Percentiles rank a stretch among this genome's conserved stretches.
Conservation (phyloP, 2,113 vertebrate species). For the Notothenia rossii region DNA sequence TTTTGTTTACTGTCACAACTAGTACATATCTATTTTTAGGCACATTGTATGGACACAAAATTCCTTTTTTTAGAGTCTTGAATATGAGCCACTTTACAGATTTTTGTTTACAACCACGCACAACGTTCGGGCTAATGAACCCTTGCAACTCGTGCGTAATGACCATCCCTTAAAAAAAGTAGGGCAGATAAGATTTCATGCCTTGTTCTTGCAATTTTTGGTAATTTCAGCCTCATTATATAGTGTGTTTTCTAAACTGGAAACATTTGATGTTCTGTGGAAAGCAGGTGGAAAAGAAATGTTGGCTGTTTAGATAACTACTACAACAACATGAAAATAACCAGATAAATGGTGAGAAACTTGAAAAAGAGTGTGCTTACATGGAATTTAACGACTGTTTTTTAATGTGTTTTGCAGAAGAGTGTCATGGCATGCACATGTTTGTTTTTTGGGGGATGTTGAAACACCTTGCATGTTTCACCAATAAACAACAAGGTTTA, state of each 20-base stretch:
- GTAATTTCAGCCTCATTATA: conserved; percentile 19
- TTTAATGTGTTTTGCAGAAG: not conserved
- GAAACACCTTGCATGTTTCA: not conserved
- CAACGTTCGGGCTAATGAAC: conserved; percentile 45
- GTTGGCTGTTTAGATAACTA: not conserved
- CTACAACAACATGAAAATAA: not conserved
- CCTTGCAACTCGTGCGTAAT: conserved; percentile 19
- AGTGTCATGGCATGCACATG: not conserved
- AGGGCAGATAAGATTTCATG: conserved; percentile 25
- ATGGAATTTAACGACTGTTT: no score
- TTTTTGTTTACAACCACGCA: conserved; percentile 14
- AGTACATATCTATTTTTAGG: conserved; percentile 60
- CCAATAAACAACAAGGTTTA: not conserved
- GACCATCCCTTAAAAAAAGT: conserved; percentile 15
- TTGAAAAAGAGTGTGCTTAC: not conserved
- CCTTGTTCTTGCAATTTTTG: conserved; percentile 35
- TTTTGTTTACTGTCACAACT: conserved; percentile 61
- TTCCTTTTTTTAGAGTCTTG: conserved; percentile 35
- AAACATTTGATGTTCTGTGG: conserved; percentile 20
- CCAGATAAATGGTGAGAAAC: conserved; percentile 4
- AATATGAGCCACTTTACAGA: conserved; percentile 22
- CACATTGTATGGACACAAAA: conserved; percentile 28
- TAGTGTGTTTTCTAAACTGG: not conserved
- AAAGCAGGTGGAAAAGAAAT: conserved; percentile 25
- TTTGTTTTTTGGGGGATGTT: not conserved